A percentile compares a stretch with the other conserved stretches of the same genome.
These are phyloP conservation scores for Tor tambroides DNA, from an alignment of 2,113 vertebrate species.

Conservation along the genomic window DNA sequence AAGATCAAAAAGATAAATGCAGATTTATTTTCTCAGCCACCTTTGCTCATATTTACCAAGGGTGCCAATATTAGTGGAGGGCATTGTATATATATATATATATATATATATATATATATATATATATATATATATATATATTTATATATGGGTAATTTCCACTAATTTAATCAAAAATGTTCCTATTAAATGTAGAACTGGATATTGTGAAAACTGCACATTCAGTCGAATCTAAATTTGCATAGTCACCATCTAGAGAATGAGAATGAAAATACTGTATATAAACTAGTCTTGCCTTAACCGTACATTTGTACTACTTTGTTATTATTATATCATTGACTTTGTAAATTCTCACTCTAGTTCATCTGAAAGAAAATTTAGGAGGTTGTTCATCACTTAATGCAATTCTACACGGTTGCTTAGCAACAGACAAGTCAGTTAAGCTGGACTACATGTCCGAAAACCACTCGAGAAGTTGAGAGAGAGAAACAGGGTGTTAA, in stretches of 20 bases:
- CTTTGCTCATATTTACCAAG: no score
- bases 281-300: slow-evolving; percentile 22
- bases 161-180: neutral
- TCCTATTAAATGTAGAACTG: no score
- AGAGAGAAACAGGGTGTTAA: slow-evolving; percentile 37
- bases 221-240: no score
- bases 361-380: neutral
- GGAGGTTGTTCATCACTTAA: neutral
- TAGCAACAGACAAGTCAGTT: slow-evolving; percentile 73
- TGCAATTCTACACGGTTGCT: slow-evolving; percentile 71
- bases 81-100: no score
- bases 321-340: neutral
- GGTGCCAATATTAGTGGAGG: no score
- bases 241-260: neutral
- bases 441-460: slow-evolving; percentile 11
- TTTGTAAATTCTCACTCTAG: neutral
- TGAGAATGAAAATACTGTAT: neutral
- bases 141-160: no score
- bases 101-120: no score
- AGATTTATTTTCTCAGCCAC: no score
- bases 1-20: no score
- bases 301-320: neutral
- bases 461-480: slow-evolving; percentile 48
- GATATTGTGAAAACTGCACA: neutral
- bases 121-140: no score